Base-by-base conservation (phyloP, 2,888 invertebrate species). In the Melinaea menophilus region DNA sequence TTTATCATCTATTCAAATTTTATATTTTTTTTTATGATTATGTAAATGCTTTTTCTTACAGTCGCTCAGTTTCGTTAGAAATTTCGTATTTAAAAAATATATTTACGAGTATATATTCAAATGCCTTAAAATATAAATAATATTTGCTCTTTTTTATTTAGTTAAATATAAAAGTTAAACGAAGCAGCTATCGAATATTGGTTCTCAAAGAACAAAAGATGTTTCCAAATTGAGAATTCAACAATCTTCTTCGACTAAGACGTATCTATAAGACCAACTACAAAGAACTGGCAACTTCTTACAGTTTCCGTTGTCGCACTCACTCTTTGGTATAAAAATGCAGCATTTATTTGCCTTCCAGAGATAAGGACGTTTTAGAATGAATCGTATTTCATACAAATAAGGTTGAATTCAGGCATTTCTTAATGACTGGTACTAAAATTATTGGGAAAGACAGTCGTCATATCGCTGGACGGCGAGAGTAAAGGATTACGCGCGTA, bases 221-320 rank as follows among this genome's bases (percentile, higher is more conserved):
- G 12, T 46, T 46, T 33, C 22, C 22, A 22, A 22, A 22, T 64
- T 61, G 67, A 71, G 74, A 69, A 75, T 73, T 70, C 71, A 70
- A 69, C 71, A 74, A 74, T 70, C 69, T 63, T 66, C 69, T 73
- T 72, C 69, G 63, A 58, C 58, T 59, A 69, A 70, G 13, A n/a
- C 51, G 56, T 58, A 58, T 69, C 62, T 69, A 55, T 68, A 61
- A 41, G 48, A 55, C 62, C 35, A 61, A 64, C 67, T 71, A 72
- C 75, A 79, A 78, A 76, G 70, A 71, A 66, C 66, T 67, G 60
- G 58, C 60, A 64, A 56, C 62, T 62, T 63, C 62, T 65, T 55
- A 63, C 74, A 71, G 70, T 69, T 79, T 79, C 79, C 77, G 75
- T 74, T 66, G 63, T 75, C 74, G 78, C 80, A 81, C 81, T 81